Evolutionary conservation across 1,140 invertebrate genomes (phyloP).

Genomic region (Magallana angulata): DNA sequence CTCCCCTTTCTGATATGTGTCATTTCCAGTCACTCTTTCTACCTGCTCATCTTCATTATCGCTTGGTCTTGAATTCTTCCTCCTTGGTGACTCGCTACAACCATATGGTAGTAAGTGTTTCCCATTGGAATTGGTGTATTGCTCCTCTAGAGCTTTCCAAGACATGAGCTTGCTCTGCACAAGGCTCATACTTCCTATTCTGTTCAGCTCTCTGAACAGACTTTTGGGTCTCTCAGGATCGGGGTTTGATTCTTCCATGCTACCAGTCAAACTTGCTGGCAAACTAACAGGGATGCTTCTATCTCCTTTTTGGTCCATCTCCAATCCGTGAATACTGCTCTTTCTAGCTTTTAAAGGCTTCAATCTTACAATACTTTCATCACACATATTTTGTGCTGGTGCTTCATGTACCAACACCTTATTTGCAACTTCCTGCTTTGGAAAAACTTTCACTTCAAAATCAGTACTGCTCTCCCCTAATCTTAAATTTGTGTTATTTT

Average conservation of each 20-base stretch:
- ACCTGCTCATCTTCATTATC: background rate
- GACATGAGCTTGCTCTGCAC: constrained; percentile 1
- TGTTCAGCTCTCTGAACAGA: constrained; percentile 8
- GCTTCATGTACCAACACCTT: background rate
- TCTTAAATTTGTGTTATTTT: background rate
- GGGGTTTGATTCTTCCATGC: background rate
- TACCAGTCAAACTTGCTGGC: background rate
- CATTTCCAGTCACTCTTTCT: background rate
- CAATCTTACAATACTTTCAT: background rate
- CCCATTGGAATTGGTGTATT: background rate
- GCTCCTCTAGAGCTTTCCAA: background rate
- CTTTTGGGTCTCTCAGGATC: constrained; percentile 10
- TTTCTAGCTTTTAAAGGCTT: no score
- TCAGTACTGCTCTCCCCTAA: background rate
- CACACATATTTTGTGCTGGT: background rate
- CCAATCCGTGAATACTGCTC: no score
- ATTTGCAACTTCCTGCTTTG: background rate
- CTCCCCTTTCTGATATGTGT: background rate
- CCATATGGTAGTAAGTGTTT: constrained; percentile 2
- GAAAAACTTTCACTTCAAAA: background rate
- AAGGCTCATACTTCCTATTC: background rate
- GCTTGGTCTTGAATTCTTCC: background rate
- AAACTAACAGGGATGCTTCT: background rate
- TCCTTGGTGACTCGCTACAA: background rate
- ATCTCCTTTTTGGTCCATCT: background rate